A percentile compares a stretch with the other conserved stretches of the same genome.
These are phyloP conservation scores for Sarcophaga peregrina DNA, from an alignment of 1,140 invertebrate species.

Conservation along the genomic window DNA sequence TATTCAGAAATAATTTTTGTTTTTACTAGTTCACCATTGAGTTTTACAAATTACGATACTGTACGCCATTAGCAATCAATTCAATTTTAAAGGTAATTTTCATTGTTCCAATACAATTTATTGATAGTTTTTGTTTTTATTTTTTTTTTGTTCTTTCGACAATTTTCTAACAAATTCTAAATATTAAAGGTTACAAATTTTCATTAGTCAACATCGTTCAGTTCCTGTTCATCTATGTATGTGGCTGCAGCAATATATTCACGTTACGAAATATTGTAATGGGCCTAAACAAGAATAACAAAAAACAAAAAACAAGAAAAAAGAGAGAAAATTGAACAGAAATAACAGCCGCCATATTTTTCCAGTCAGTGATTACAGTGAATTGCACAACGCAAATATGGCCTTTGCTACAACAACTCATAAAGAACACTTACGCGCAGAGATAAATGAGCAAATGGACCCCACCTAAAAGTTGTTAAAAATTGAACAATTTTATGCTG, in stretches of 20 bases:
- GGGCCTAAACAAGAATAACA: background rate
- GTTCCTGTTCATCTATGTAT: background rate
- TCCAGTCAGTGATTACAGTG: constrained; percentile 1
- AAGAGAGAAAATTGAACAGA: background rate
- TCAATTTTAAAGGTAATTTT: too few relatives aligned
- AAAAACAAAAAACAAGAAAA: too few relatives aligned
- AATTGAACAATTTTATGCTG: background rate
- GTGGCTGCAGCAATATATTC: background rate
- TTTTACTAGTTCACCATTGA: too few relatives aligned
- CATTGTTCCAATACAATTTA: background rate
- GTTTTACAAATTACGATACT: too few relatives aligned
- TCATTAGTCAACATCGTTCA: background rate
- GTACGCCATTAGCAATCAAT: background rate
- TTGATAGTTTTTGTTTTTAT: background rate
- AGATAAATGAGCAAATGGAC: constrained; percentile 13
- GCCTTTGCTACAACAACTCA: constrained; percentile 12
- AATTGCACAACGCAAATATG: constrained; percentile 7
- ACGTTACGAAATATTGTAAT: background rate
- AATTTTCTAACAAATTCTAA: background rate
- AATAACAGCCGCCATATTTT: background rate
- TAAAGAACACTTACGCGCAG: constrained; percentile 5
- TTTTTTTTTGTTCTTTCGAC: too few relatives aligned
- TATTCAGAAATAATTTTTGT: too few relatives aligned
- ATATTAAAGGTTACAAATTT: background rate
- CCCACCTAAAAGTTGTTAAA: constrained; percentile 1